Evolutionary conservation across 1,140 invertebrate species (phyloP).

Genomic region (Platyura marginata): DNA sequence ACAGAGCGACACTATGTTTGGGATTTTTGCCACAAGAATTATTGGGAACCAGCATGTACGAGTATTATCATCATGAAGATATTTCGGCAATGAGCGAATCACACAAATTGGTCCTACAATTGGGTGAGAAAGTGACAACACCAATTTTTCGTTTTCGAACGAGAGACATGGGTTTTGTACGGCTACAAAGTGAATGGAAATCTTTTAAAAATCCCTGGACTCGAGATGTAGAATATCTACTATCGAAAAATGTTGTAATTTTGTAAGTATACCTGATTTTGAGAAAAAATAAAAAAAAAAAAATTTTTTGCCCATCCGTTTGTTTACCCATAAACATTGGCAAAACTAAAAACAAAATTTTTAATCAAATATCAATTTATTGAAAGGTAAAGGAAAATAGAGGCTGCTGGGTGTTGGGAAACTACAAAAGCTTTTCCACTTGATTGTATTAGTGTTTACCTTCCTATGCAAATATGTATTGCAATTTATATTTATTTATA

Average conservation of each 20-base stretch:
- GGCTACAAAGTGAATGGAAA: constrained; percentile 66
- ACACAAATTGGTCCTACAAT: constrained; percentile 62
- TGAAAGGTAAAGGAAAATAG: too few relatives aligned
- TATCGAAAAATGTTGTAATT: constrained; percentile 65
- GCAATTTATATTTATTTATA: too few relatives aligned
- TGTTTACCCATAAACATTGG: too few relatives aligned
- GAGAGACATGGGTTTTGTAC: constrained; percentile 54
- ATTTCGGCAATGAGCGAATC: constrained; percentile 60
- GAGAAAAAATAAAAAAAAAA: too few relatives aligned
- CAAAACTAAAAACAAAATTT: too few relatives aligned
- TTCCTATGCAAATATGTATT: too few relatives aligned
- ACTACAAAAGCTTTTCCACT: too few relatives aligned
- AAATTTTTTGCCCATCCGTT: too few relatives aligned
- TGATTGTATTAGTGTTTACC: too few relatives aligned
- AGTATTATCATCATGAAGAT: constrained; percentile 78
- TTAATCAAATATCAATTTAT: too few relatives aligned
- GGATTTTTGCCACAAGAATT: constrained; percentile 87
- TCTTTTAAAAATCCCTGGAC: constrained; percentile 84
- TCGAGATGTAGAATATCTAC: constrained; percentile 75
- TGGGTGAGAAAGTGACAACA: constrained; percentile 41
- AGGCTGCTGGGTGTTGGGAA: too few relatives aligned
- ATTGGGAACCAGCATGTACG: constrained; percentile 81
- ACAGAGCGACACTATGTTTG: constrained; percentile 66
- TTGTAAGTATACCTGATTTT: constrained; percentile 33
- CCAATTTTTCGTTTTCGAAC: constrained; percentile 59